phyloP scores from a whole-genome alignment of 2,797 vertebrate genomes.

The Pristis pectinata region DNA sequence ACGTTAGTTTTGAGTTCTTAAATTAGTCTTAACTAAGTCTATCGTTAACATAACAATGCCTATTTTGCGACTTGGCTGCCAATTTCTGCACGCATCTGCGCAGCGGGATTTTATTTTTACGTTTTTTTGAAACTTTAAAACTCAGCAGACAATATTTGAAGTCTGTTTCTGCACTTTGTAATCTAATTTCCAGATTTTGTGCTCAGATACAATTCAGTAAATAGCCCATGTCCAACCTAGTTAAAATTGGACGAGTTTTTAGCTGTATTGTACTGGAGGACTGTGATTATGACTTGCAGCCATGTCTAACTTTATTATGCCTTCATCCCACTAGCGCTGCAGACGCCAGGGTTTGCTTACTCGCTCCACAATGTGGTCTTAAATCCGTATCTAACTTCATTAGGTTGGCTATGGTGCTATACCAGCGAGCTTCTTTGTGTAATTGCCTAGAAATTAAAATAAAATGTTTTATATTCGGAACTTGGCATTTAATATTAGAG shows the following conservation, averaged over 20 bases:
- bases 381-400: constrained; percentile 64
- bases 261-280: constrained; percentile 62
- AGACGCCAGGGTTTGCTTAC: constrained; percentile 42
- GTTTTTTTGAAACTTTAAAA: not conserved
- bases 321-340: constrained; percentile 55
- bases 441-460: not conserved
- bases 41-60: not conserved
- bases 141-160: constrained; percentile 56
- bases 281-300: constrained; percentile 67
- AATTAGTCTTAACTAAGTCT: not conserved
- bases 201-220: constrained; percentile 38
- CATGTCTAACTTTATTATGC: constrained; percentile 69
- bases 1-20: not conserved
- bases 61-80: not conserved
- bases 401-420: constrained; percentile 49
- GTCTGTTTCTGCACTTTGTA: constrained; percentile 60
- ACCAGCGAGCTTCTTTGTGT: not conserved
- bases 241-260: constrained; percentile 56
- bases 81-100: not conserved
- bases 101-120: not conserved
- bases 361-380: constrained; percentile 43
- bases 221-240: constrained; percentile 53
- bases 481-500: not conserved
- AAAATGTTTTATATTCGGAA: not conserved
- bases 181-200: constrained; percentile 33